phyloP scores from a whole-genome alignment of 2,888 invertebrate genomes.

The Timema cristinae region DNA sequence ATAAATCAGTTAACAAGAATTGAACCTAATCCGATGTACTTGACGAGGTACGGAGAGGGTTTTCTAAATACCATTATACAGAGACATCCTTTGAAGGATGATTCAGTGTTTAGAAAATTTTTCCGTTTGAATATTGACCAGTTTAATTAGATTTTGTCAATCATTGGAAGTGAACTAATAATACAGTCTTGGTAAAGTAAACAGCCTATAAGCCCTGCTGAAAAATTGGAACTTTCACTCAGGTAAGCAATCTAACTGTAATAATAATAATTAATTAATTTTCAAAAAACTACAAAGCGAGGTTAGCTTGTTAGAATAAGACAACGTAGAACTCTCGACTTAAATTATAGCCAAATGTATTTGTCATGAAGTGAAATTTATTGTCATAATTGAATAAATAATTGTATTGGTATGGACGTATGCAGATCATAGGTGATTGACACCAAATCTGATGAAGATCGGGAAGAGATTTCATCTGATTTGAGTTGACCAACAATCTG shows the following conservation, averaged over 20 bases:
- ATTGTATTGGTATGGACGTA: background rate
- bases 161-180: background rate
- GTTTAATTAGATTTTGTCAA: background rate
- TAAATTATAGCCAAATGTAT: background rate
- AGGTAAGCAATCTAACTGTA: background rate
- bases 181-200: background rate
- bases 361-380: background rate
- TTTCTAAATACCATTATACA: background rate
- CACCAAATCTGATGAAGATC: background rate
- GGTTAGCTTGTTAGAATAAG: background rate
- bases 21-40: conserved; percentile 5
- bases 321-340: background rate
- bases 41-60: background rate
- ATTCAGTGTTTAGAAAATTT: conserved; percentile 3
- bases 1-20: background rate
- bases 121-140: conserved; percentile 5
- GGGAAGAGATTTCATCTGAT: conserved; percentile 6
- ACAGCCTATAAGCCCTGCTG: background rate
- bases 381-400: background rate
- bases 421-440: background rate
- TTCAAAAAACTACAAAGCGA: too few species aligned
- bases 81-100: conserved; percentile 11
- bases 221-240: background rate
- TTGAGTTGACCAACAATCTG: conserved; percentile 10
- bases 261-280: background rate